phyloP scores from a whole-genome alignment of 2,888 invertebrate genomes.

The Alcis repandata region DNA sequence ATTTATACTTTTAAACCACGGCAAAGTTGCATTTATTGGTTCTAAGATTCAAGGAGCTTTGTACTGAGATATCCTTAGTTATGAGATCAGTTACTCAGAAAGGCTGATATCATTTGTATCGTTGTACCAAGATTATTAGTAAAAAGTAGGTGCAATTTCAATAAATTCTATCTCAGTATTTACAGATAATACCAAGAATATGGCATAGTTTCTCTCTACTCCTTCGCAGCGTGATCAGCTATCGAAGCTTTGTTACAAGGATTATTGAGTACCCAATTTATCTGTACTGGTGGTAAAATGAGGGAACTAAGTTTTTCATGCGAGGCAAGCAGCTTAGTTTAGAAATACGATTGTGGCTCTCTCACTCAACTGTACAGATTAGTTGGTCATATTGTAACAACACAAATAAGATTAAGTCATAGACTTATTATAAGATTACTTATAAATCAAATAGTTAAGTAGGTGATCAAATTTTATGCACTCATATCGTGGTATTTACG shows the following conservation, averaged over 20 bases:
- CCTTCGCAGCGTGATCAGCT: not conserved
- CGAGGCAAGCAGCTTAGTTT: not conserved
- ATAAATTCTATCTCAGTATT: not conserved
- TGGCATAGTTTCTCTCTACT: not conserved
- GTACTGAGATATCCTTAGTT: not conserved
- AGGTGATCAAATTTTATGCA: slow-evolving; percentile 36
- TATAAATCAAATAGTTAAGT: not conserved
- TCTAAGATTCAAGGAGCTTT: not conserved
- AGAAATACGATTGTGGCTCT: not conserved
- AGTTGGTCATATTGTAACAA: not conserved
- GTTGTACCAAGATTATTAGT: not conserved
- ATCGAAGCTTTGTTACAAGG: not conserved
- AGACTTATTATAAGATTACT: too few relatives aligned
- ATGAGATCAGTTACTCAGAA: not conserved
- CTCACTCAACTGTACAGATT: not conserved
- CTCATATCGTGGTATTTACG: slow-evolving; percentile 18
- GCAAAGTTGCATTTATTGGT: not conserved
- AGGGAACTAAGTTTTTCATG: not conserved
- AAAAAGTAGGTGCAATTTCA: not conserved
- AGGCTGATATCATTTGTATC: not conserved
- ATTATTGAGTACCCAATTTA: not conserved
- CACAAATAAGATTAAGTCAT: not conserved
- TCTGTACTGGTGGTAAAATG: not conserved
- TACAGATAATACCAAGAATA: slow-evolving; percentile 8
- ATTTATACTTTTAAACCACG: slow-evolving; percentile 4